These are phyloP conservation scores for Sterna hirundo DNA, from an alignment of 2,113 vertebrate genomes.

Conservation along the genomic window DNA sequence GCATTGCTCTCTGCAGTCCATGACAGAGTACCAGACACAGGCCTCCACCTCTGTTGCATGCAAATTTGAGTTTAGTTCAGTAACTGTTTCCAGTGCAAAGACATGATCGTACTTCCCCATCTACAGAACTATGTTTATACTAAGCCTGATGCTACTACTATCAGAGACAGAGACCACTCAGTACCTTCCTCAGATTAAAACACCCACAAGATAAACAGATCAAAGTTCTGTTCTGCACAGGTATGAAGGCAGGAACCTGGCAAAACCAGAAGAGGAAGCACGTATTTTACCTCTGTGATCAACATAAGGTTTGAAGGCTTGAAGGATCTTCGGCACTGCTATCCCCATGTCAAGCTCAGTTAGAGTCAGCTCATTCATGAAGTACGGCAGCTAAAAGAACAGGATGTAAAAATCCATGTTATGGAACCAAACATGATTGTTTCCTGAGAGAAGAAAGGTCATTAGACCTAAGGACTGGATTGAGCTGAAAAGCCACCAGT, in stretches of 20 bases:
- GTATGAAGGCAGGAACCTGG: not conserved
- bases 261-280: not conserved
- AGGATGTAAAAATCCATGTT: not conserved
- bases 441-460: not conserved
- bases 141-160: not conserved
- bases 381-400: slow-evolving; percentile 88
- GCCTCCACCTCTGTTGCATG: not conserved
- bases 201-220: not conserved
- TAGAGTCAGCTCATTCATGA: slow-evolving; percentile 97
- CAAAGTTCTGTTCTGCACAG: not conserved
- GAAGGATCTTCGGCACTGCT: slow-evolving; percentile 93
- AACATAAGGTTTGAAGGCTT: slow-evolving; percentile 89
- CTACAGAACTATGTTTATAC: not conserved
- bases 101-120: not conserved
- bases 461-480: not conserved
- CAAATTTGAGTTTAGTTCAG: not conserved
- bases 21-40: not conserved
- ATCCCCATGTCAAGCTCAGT: slow-evolving; percentile 98
- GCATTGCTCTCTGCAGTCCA: not conserved
- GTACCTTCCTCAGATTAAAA: not conserved
- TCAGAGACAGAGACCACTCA: not conserved
- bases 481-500: not conserved
- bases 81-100: not conserved
- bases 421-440: not conserved
- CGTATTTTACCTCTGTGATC: slow-evolving; percentile 90